phyloP scores from a whole-genome alignment of 2,888 invertebrate genomes.

The Melanargia galathea region DNA sequence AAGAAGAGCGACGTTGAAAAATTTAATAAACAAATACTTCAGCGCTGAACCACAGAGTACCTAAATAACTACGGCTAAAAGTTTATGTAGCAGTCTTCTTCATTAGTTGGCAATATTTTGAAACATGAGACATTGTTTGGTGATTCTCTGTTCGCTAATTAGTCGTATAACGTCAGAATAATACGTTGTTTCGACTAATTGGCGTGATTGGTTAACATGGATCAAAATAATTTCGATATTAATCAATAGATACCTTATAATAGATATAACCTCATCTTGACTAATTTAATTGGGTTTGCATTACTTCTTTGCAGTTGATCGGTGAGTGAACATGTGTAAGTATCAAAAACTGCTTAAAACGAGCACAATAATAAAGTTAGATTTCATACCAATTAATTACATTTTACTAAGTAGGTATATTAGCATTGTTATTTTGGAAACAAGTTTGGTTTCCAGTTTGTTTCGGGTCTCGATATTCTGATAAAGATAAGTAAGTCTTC shows the following conservation, averaged over 20 bases:
- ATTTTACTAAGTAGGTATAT: too few species aligned
- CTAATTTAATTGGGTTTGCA: not conserved
- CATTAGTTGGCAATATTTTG: slow-evolving; percentile 61
- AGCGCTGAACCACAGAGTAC: slow-evolving; percentile 35
- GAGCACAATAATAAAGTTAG: too few species aligned
- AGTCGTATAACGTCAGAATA: slow-evolving; percentile 76
- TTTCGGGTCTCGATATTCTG: too few species aligned
- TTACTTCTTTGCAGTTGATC: too few species aligned
- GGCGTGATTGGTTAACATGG: slow-evolving; percentile 45
- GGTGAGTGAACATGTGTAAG: too few species aligned
- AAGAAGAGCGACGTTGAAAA: slow-evolving; percentile 22
- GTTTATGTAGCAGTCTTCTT: too few species aligned
- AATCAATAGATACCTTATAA: not conserved
- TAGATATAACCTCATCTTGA: not conserved
- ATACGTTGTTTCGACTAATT: slow-evolving; percentile 75
- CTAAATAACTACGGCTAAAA: too few species aligned
- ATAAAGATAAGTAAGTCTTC: too few species aligned
- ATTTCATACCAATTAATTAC: too few species aligned
- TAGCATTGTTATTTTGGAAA: too few species aligned
- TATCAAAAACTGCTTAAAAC: too few species aligned
- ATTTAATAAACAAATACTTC: slow-evolving; percentile 34
- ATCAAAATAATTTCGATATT: not conserved
- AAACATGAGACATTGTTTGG: slow-evolving; percentile 70
- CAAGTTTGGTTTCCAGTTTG: too few species aligned
- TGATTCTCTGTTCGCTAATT: slow-evolving; percentile 66